These are phyloP conservation scores for Nomada hirtipes DNA, from an alignment of 2,888 invertebrate genomes.

Conservation along the genomic window DNA sequence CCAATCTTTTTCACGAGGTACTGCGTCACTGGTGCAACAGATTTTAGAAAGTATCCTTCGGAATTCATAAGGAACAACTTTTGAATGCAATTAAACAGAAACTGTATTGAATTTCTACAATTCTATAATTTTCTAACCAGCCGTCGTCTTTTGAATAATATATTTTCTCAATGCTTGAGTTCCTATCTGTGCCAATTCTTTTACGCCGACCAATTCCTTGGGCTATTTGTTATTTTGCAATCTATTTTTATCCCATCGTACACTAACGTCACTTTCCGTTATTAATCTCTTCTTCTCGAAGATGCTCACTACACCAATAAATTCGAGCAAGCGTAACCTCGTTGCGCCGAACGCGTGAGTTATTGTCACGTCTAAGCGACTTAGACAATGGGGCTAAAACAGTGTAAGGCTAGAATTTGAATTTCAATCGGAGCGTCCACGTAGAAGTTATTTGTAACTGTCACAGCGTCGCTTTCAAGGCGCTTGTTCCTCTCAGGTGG, in stretches of 20 bases:
- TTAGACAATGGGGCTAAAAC: conserved; percentile 33
- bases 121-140: too few species aligned
- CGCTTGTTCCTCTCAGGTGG: conserved; percentile 9
- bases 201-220: too few species aligned
- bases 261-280: not conserved
- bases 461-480: conserved; percentile 30
- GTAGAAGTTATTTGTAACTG: conserved; percentile 63
- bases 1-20: not conserved
- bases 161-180: too few species aligned
- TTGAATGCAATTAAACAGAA: not conserved
- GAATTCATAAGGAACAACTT: not conserved
- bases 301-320: not conserved
- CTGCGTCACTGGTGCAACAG: not conserved
- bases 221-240: not conserved
- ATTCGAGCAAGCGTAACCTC: conserved; percentile 18
- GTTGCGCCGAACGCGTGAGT: conserved; percentile 17
- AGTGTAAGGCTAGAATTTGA: conserved; percentile 43
- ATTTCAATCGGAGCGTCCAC: conserved; percentile 52
- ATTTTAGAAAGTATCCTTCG: not conserved
- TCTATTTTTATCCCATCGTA: not conserved
- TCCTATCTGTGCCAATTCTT: too few species aligned
- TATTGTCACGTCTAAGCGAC: conserved; percentile 16
- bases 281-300: not conserved
- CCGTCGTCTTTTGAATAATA: too few species aligned
- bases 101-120: too few species aligned